phyloP scores from a whole-genome alignment of 2,888 invertebrate species.

The Fragum whitleyi region DNA sequence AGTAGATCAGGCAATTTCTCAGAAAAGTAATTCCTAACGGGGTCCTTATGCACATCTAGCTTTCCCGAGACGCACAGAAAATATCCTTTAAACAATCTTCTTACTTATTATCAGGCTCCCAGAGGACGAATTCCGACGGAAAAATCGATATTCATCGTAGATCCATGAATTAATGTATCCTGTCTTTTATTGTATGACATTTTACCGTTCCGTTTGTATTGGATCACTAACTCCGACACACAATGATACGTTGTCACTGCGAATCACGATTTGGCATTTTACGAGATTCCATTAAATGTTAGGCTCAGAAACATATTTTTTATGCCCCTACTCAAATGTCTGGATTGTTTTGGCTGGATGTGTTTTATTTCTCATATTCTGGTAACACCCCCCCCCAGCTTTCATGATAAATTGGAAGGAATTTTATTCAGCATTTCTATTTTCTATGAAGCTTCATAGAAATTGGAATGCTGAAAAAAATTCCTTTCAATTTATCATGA shows the following conservation, averaged over 20 bases:
- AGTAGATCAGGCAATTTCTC: constrained; percentile 24
- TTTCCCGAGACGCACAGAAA: constrained; percentile 26
- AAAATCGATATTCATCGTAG: constrained; percentile 45
- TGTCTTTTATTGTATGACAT: constrained; percentile 44
- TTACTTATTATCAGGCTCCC: constrained; percentile 38
- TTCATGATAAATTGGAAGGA: too few relatives aligned
- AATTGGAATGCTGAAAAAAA: too few relatives aligned
- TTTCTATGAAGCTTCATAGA: too few relatives aligned
- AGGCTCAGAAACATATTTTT: not conserved
- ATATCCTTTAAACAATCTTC: constrained; percentile 41
- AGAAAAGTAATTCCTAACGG: constrained; percentile 21
- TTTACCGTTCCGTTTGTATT: constrained; percentile 16
- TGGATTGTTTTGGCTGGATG: not conserved
- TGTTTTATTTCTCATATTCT: not conserved
- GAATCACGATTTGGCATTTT: constrained; percentile 25
- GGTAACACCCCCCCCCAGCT: too few relatives aligned
- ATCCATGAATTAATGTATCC: constrained; percentile 46
- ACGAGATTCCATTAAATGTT: not conserved
- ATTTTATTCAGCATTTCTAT: too few relatives aligned
- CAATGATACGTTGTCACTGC: constrained; percentile 31
- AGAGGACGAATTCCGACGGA: constrained; percentile 4
- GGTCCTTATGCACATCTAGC: constrained; percentile 11
- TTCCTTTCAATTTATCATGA: too few relatives aligned
- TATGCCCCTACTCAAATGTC: constrained; percentile 7
- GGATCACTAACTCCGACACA: constrained; percentile 5